phyloP scores from a whole-genome alignment of 2,797 vertebrate species.

The Labroides dimidiatus region DNA sequence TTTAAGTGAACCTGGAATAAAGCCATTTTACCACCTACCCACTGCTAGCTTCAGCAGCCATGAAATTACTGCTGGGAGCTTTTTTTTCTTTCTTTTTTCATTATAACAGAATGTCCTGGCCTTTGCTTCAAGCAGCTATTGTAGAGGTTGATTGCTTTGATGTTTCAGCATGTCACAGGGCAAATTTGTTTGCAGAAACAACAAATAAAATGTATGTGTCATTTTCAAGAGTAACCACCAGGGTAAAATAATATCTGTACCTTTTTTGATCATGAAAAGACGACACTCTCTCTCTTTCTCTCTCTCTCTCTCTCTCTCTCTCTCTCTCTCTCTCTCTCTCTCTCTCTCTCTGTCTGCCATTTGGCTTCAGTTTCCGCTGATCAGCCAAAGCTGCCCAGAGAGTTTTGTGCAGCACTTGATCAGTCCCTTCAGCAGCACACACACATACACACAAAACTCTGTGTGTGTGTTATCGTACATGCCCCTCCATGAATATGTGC shows the following conservation, averaged over 20 bases:
- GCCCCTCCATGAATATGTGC: constrained; percentile 19
- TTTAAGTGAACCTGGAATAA: constrained; percentile 82
- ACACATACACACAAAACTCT: not conserved
- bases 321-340: too few species aligned
- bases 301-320: too few species aligned
- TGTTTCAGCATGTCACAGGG: constrained; percentile 60
- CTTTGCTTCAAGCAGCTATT: constrained; percentile 68
- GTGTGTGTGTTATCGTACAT: not conserved
- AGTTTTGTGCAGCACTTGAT: constrained; percentile 28
- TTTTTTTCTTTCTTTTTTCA: constrained; percentile 61
- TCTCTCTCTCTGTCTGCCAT: constrained; percentile 5
- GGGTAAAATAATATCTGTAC: constrained; percentile 31
- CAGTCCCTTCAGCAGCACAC: constrained; percentile 10
- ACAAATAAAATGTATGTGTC: constrained; percentile 52
- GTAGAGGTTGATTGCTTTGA: constrained; percentile 68
- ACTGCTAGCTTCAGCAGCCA: constrained; percentile 77
- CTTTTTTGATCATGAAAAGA: constrained; percentile 16
- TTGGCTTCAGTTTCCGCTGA: constrained; percentile 25
- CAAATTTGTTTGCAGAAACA: constrained; percentile 68
- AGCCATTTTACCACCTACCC: constrained; percentile 79
- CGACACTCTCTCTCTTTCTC: not conserved
- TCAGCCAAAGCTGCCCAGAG: constrained; percentile 21
- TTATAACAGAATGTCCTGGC: constrained; percentile 70
- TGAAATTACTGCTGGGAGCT: constrained; percentile 83
- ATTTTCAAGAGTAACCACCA: constrained; percentile 34